Conservation (phyloP, 2,888 invertebrate species). For the Lycia hirtaria region DNA sequence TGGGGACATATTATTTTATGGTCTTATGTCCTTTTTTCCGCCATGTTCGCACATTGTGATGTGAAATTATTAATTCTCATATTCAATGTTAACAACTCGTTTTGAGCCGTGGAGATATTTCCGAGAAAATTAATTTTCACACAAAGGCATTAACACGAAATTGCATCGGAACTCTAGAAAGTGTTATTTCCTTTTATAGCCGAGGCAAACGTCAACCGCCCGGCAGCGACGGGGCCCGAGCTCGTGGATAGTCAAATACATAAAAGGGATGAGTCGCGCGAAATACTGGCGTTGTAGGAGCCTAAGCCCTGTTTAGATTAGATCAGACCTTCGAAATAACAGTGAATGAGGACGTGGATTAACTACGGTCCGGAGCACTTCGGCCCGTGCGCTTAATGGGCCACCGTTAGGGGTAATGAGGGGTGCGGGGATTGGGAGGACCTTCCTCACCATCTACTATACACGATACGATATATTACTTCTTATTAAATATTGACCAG, state of each 20-base stretch:
- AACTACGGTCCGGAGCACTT: slow-evolving; percentile 84
- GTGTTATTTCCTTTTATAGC: slow-evolving; percentile 79
- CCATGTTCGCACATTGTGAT: not conserved
- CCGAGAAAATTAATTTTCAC: slow-evolving; percentile 68
- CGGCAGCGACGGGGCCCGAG: slow-evolving; percentile 58
- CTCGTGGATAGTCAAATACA: slow-evolving; percentile 78
- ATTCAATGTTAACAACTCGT: slow-evolving; percentile 45
- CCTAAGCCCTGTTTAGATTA: slow-evolving; percentile 85
- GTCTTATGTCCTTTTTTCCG: not conserved
- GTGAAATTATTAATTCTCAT: not conserved
- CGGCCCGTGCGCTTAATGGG: slow-evolving; percentile 83
- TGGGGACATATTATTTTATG: slow-evolving; percentile 7
- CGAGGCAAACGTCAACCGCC: slow-evolving; percentile 73
- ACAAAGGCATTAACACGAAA: slow-evolving; percentile 65
- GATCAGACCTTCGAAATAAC: slow-evolving; percentile 86
- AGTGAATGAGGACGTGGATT: slow-evolving; percentile 86
- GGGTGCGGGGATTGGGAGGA: slow-evolving; percentile 68
- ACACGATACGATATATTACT: slow-evolving; percentile 37
- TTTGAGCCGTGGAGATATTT: slow-evolving; percentile 44
- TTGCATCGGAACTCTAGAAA: slow-evolving; percentile 74
- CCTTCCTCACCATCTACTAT: slow-evolving; percentile 37
- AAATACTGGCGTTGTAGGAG: slow-evolving; percentile 82
- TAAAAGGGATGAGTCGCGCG: slow-evolving; percentile 83
- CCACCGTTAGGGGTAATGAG: slow-evolving; percentile 82
- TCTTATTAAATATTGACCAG: slow-evolving; percentile 30